These are phyloP conservation scores for Macrophya alboannulata DNA, from an alignment of 2,888 invertebrate species.

Conservation along the genomic window DNA sequence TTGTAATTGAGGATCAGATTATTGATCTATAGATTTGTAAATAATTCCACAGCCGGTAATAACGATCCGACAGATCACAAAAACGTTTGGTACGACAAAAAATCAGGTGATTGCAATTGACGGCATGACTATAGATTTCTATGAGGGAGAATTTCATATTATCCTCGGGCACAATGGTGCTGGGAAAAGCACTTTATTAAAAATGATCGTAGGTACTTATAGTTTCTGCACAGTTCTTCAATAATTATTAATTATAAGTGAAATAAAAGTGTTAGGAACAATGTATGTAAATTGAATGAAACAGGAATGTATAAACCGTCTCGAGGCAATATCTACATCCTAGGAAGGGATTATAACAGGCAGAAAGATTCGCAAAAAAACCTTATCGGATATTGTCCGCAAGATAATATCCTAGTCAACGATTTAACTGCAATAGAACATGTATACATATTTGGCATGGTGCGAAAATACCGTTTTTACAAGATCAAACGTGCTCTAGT, in stretches of 20 bases:
- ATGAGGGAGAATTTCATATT: slow-evolving; percentile 63
- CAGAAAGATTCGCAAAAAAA: slow-evolving; percentile 28
- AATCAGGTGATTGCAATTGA: slow-evolving; percentile 59
- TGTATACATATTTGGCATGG: slow-evolving; percentile 65
- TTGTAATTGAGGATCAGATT: neutral
- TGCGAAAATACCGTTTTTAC: slow-evolving; percentile 43
- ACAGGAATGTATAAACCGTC: slow-evolving; percentile 65
- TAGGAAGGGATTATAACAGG: slow-evolving; percentile 59
- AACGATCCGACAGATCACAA: slow-evolving; percentile 61
- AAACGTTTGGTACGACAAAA: slow-evolving; percentile 60
- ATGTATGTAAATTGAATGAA: neutral
- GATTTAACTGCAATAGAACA: slow-evolving; percentile 63
- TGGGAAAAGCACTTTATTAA: slow-evolving; percentile 66
- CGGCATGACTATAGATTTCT: slow-evolving; percentile 65
- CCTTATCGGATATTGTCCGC: slow-evolving; percentile 65
- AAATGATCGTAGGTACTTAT: slow-evolving; percentile 63
- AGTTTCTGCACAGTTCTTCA: neutral
- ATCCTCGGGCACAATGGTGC: slow-evolving; percentile 66
- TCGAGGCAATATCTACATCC: slow-evolving; percentile 61
- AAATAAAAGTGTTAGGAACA: neutral
- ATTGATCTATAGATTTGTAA: neutral
- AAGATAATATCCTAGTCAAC: slow-evolving; percentile 66
- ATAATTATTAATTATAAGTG: neutral
- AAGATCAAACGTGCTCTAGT: neutral
- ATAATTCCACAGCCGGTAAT: slow-evolving; percentile 61